A percentile compares a stretch with the other conserved stretches of the same genome.
These are phyloP conservation scores for Cheirogaleus medius DNA, from an alignment of 2,113 vertebrate species.

Conservation along the genomic window DNA sequence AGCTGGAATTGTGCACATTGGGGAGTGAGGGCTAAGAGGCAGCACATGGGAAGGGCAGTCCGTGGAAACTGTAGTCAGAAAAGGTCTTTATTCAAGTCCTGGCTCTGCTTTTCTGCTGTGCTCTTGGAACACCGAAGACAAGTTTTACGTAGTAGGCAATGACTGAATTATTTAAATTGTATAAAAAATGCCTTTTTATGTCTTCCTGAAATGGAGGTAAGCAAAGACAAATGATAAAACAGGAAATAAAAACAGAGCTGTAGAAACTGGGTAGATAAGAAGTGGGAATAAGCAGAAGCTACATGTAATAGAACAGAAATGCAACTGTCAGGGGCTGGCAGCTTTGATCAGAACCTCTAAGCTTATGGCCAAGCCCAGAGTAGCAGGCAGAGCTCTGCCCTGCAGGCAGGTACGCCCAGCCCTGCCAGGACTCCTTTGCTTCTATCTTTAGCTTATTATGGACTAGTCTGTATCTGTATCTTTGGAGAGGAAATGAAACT, in stretches of 20 bases:
- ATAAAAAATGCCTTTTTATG: conserved; percentile 29
- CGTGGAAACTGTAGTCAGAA: neutral
- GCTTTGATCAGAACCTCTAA: neutral
- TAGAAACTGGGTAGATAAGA: neutral
- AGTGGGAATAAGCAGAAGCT: neutral
- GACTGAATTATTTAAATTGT: neutral
- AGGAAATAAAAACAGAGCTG: neutral
- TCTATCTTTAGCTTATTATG: neutral
- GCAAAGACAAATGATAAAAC: neutral
- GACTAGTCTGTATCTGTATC: neutral
- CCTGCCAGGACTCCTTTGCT: neutral
- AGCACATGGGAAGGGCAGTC: too few species aligned
- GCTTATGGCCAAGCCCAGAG: too few species aligned
- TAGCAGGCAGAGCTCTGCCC: neutral
- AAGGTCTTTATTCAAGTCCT: neutral
- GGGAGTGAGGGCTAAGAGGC: neutral
- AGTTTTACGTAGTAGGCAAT: neutral
- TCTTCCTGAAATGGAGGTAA: neutral
- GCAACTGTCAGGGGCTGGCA: too few species aligned
- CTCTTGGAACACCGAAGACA: neutral
- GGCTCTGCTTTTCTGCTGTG: neutral
- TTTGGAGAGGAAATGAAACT: neutral
- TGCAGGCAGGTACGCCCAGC: neutral
- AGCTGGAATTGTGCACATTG: neutral
- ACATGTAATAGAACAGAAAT: neutral